Evolutionary conservation across 2,113 vertebrate species (phyloP).

Genomic region (Strigops habroptila): DNA sequence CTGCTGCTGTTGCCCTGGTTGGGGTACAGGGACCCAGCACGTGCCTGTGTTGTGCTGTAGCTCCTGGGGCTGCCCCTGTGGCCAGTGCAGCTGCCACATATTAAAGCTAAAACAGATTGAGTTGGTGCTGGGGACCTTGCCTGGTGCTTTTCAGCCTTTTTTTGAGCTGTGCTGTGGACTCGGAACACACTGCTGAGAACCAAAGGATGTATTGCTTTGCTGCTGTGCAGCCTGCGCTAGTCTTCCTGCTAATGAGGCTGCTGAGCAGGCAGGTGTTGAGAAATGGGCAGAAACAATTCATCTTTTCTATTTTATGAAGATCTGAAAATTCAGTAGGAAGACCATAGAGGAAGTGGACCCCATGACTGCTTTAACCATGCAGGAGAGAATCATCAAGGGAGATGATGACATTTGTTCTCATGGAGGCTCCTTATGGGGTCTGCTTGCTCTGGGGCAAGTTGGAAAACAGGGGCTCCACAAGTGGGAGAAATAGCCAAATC

Average conservation of each 20-base stretch:
- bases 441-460: background rate
- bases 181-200: fast-evolving
- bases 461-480: background rate
- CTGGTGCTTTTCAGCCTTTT: background rate
- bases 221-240: background rate
- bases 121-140: background rate
- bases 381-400: background rate
- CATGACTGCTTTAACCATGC: background rate
- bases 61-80: background rate
- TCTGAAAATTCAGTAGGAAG: background rate
- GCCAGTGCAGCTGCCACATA: background rate
- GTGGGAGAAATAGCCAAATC: background rate
- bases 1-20: background rate
- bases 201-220: background rate
- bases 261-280: fast-evolving
- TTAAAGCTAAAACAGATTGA: background rate
- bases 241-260: background rate
- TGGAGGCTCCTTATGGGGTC: background rate
- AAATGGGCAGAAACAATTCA: background rate
- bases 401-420: background rate
- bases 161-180: background rate
- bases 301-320: background rate
- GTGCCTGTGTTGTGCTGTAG: fast-evolving
- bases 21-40: background rate
- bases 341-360: background rate